A percentile compares a stretch with the other conserved stretches of the same genome.
Conservation (phyloP, 2,113 vertebrate genomes). For the Butorides virescens region DNA sequence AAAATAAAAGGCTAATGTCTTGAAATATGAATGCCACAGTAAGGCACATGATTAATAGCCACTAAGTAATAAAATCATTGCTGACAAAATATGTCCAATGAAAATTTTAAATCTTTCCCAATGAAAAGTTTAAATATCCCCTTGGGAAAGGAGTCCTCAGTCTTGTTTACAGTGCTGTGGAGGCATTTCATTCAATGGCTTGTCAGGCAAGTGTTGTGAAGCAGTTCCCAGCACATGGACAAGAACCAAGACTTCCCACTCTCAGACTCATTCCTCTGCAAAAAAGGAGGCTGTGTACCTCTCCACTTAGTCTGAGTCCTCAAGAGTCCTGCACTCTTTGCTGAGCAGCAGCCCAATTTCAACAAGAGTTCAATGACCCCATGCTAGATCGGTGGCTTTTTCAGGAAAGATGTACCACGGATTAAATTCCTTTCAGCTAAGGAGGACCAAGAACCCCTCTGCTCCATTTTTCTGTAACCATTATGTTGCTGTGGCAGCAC, state of each 20-base stretch:
- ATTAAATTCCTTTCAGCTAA: not conserved
- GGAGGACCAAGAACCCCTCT: not conserved
- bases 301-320: not conserved
- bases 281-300: not conserved
- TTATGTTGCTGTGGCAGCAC: not conserved
- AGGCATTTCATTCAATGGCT: constrained; percentile 12
- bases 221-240: not conserved
- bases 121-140: constrained; percentile 54
- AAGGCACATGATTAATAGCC: constrained; percentile 43
- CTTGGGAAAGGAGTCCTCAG: constrained; percentile 16
- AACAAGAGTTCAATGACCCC: not conserved
- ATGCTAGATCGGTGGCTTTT: not conserved
- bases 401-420: not conserved
- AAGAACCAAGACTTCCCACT: not conserved
- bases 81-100: constrained; percentile 50
- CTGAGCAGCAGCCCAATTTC: not conserved
- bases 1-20: constrained; percentile 52
- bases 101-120: constrained; percentile 61
- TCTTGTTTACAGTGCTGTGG: not conserved
- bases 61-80: constrained; percentile 55
- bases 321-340: not conserved
- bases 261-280: not conserved
- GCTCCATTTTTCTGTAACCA: not conserved
- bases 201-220: not conserved
- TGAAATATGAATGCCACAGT: constrained; percentile 51